These are phyloP conservation scores for Rhagonycha lutea DNA, from an alignment of 2,888 invertebrate species.

Conservation along the genomic window DNA sequence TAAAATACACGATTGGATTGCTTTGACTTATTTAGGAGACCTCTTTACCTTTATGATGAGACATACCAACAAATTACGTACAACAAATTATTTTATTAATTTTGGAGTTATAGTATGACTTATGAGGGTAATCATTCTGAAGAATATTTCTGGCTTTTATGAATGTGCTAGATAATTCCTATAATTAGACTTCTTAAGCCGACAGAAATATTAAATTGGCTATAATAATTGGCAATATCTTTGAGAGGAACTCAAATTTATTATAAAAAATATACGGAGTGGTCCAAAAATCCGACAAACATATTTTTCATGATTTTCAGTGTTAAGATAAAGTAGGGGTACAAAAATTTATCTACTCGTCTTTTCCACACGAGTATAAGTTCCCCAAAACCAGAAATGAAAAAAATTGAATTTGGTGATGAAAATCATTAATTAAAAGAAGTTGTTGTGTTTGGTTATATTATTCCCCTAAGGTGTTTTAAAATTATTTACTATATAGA, in stretches of 20 bases:
- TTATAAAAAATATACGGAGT: not conserved
- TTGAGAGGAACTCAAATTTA: not conserved
- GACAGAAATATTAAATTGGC: not conserved
- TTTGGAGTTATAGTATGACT: not conserved
- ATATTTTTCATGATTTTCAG: no score
- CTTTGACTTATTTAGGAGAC: not conserved
- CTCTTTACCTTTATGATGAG: not conserved
- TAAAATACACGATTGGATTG: not conserved
- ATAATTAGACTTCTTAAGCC: not conserved
- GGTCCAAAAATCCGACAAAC: no score
- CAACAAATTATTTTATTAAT: not conserved
- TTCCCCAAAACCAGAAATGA: no score
- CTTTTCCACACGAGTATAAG: no score
- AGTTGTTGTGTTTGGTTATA: no score
- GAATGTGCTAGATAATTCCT: not conserved
- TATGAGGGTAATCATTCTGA: not conserved
- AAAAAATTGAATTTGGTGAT: no score
- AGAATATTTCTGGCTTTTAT: not conserved
- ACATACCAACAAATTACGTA: not conserved
- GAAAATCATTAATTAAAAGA: no score
- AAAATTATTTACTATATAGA: no score
- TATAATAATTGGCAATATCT: not conserved
- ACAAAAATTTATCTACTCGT: no score
- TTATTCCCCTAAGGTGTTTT: no score
- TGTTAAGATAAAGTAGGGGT: no score